Base-by-base conservation (phyloP, 2,888 invertebrate genomes). In the Scaptomyza caliginosa region DNA sequence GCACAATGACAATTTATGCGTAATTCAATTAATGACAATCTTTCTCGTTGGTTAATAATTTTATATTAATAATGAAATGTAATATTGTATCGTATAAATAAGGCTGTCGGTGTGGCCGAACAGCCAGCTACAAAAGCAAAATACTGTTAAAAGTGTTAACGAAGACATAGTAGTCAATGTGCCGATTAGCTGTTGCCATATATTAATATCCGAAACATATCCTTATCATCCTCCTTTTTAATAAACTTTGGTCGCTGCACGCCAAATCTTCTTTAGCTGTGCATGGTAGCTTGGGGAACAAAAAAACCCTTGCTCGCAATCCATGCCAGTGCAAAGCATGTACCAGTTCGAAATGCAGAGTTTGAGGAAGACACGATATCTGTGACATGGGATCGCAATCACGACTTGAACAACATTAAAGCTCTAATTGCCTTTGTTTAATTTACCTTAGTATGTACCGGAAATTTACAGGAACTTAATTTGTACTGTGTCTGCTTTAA, bases 381-480 rank as follows among this genome's bases (percentile, higher is more conserved):
- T 62, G 40, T 45, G 49, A 58, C 23, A 59, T 46, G 56, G 32
- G 74, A 78, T 74, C 74, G 46, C 51, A 70, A 77, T 76, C 70
- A 74, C 74, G 70, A 78, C 70, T 16, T 8, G 8, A 77, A 59
- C 42, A 74, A 72, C 75, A 82, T 79, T 79, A 82, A 73, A 65
- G 67, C 71, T 65, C 77, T 84, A 84, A 86, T 84, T 84, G 86
- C 77, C 77, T 67, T 86, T 84, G 86, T 84, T 84, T 84, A 75
- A 84, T 86, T 84, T 84, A 84, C 85, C 82, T 81, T 74, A 66
- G 49, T 69, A 67, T 75, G 56, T 67, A 49, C 85, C 86, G 84
- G 84, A 84, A 84, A 84, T 84, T 80, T 72, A 50, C 84, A 86
- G 86, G 84, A 86, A 84, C 86, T 84, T 84, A 72, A 86, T 84